Evolutionary conservation across 2,797 vertebrate species (phyloP), one percentile per base, ranked within the genome.

Genomic region (Enteromius afrohamiltoni): DNA sequence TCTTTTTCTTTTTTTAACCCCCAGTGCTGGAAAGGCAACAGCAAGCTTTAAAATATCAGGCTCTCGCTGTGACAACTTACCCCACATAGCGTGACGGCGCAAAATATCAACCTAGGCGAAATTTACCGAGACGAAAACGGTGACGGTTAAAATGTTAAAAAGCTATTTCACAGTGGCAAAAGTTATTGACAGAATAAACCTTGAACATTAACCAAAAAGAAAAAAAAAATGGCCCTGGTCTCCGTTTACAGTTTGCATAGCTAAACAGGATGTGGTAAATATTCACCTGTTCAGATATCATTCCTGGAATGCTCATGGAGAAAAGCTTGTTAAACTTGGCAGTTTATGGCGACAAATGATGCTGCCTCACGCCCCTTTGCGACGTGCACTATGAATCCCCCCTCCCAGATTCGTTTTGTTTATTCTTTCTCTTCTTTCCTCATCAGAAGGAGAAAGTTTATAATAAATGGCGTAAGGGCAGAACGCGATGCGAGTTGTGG

Each of bases 401-500:
- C 45, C 47, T 58, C 68, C 49, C 53, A 75, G 26, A 74, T 69
- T 64, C 42, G 21, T 82, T 80, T 79, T 79, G 77, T 87, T 80
- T 80, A 47, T 81, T 81, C 37, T 53, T 65, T 76, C 42, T 53
- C 29, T 21, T 79, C 53, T 69, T 21, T 47, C 64, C 79, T 82
- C 68, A 70, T 83, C 45, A 79, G 60, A 42, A 51, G 55, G 14
- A 80, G 71, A 85, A 87, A 81, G 86, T 88, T 86, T 85, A 55
- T 70, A 69, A 77, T 78, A 76, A 75, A 75, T 71, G 85, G 77
- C 78, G 71, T 78, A 60, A 78, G 82, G 84, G 86, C 86, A 80
- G 84, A 69, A 55, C 23, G 80, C 71, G 69, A 84, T 69, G 81
- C 19, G 70, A 80, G 85, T 86, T 79, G 85, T 77, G 65, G 40